phyloP scores from a whole-genome alignment of 92 coral and sea anemone genomes.

The Porites lobata region DNA sequence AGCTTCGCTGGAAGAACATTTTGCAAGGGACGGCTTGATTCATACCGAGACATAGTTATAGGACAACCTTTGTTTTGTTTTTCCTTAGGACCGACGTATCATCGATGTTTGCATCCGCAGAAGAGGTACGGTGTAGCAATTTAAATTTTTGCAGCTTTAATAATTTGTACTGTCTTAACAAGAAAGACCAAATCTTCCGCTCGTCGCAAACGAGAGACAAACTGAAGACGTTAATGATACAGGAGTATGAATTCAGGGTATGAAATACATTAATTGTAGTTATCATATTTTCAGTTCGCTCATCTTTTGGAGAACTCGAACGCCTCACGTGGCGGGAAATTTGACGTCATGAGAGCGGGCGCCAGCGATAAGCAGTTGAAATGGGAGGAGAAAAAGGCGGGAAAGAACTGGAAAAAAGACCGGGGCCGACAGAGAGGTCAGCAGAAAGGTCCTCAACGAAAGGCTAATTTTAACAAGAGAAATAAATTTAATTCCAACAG shows the following conservation, averaged over 20 bases:
- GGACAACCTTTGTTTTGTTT: neutral
- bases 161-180: neutral
- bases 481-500: constrained; percentile 24
- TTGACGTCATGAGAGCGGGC: constrained; percentile 79
- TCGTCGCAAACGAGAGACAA: too few relatives aligned
- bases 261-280: too few relatives aligned
- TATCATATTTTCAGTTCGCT: constrained; percentile 78
- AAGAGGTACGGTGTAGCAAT: constrained; percentile 74
- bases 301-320: constrained; percentile 91
- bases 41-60: neutral
- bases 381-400: constrained; percentile 84
- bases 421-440: constrained; percentile 36
- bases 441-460: constrained; percentile 20
- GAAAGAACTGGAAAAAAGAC: constrained; percentile 44
- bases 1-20: too few relatives aligned
- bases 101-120: constrained; percentile 98
- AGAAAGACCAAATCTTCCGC: too few relatives aligned
- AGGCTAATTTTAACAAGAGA: neutral
- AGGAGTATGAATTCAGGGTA: too few relatives aligned
- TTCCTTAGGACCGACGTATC: constrained; percentile 64
- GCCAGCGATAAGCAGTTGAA: constrained; percentile 90
- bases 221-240: too few relatives aligned
- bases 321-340: constrained; percentile 83
- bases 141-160: neutral
- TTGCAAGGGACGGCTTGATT: too few relatives aligned